Evolutionary conservation across 2,113 vertebrate species (phyloP).

Genomic region (Gnathonemus echidnorhynchus): DNA sequence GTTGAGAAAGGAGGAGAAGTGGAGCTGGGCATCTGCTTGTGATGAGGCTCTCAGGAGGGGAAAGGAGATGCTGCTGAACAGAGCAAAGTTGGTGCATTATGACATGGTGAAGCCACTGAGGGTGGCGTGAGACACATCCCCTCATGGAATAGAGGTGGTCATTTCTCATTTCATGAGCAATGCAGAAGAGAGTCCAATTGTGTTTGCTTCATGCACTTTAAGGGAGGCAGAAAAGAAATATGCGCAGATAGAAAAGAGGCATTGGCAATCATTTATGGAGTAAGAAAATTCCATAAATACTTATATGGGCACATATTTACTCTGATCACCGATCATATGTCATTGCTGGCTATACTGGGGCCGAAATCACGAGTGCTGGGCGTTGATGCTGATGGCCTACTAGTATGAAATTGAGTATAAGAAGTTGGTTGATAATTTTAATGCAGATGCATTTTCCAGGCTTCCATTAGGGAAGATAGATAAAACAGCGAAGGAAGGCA

Average conservation of each 20-base stretch:
- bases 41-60: not conserved
- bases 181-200: not conserved
- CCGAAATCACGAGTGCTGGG: not conserved
- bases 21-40: constrained; percentile 17
- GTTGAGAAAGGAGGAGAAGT: not conserved
- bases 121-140: not conserved
- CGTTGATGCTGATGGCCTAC: not conserved
- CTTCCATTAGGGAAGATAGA: not conserved
- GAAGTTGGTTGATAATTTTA: not conserved
- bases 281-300: constrained; percentile 21
- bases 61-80: constrained; percentile 1
- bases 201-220: constrained; percentile 5
- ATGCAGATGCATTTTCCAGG: not conserved
- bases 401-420: not conserved
- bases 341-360: not conserved
- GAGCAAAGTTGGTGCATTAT: not conserved
- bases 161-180: constrained; percentile 6
- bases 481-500: not conserved
- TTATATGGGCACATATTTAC: not conserved
- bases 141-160: not conserved
- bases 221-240: constrained; percentile 7
- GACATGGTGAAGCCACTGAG: constrained; percentile 4
- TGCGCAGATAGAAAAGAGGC: constrained; percentile 19
- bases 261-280: not conserved
- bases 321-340: not conserved